A percentile compares a stretch with the other conserved stretches of the same genome.
Conservation (phyloP, 2,113 vertebrate genomes). For the Podarcis muralis region DNA sequence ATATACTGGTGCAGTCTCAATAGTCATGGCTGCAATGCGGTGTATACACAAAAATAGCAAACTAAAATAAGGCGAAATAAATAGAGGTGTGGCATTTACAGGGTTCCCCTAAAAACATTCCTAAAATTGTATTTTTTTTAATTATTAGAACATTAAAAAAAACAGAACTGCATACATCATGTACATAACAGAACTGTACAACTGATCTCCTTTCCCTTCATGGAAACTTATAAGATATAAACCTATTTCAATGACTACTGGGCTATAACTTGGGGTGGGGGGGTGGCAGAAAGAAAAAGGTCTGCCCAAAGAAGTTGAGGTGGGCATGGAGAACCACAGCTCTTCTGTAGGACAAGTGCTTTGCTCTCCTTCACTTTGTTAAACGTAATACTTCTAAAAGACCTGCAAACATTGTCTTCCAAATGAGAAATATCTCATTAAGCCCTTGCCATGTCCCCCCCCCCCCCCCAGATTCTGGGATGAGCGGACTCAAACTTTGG, state of each 20-base stretch:
- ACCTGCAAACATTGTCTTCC: background rate
- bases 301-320: conserved; percentile 24
- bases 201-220: conserved; percentile 63
- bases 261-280: conserved; percentile 45
- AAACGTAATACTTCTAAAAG: conserved; percentile 54
- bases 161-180: conserved; percentile 83
- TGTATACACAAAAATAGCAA: conserved; percentile 87
- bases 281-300: conserved; percentile 12
- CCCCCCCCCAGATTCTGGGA: background rate
- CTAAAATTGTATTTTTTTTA: conserved; percentile 71
- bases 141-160: conserved; percentile 23
- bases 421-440: conserved; percentile 12
- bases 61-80: conserved; percentile 92
- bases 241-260: conserved; percentile 2
- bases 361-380: conserved; percentile 12
- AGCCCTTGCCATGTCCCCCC: background rate
- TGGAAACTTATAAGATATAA: conserved; percentile 24
- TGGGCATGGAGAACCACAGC: background rate
- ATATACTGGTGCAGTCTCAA: conserved; percentile 73
- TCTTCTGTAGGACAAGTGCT: background rate
- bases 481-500: background rate
- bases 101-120: conserved; percentile 78
- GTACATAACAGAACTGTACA: conserved; percentile 80
- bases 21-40: conserved; percentile 78
- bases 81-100: conserved; percentile 90